A percentile compares a stretch with the other conserved stretches of the same genome.
These are phyloP conservation scores for Gryon sp. DNA, from an alignment of 1,140 invertebrate species.

Conservation along the genomic window DNA sequence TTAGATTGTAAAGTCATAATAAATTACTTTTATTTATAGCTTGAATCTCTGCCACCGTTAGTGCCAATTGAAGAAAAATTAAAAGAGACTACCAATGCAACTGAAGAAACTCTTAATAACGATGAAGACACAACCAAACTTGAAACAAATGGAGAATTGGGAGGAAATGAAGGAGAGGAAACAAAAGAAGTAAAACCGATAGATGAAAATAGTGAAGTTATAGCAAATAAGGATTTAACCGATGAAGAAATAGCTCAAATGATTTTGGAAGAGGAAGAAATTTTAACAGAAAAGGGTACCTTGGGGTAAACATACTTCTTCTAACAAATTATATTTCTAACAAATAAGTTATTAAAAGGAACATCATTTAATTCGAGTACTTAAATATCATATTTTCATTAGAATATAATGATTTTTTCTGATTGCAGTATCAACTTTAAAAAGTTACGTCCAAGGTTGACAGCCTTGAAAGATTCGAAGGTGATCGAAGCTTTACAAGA, in stretches of 20 bases:
- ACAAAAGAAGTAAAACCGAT: slow-evolving; percentile 66
- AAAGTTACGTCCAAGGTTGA: slow-evolving; percentile 83
- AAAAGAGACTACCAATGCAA: slow-evolving; percentile 53
- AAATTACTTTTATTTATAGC: slow-evolving; percentile 61
- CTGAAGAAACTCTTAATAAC: slow-evolving; percentile 25
- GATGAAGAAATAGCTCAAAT: slow-evolving; percentile 85
- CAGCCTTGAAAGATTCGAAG: slow-evolving; percentile 84
- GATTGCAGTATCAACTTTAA: slow-evolving; percentile 83
- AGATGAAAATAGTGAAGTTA: slow-evolving; percentile 72
- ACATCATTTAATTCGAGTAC: too few relatives aligned
- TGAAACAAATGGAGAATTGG: slow-evolving; percentile 61
- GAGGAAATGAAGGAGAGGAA: slow-evolving; percentile 18
- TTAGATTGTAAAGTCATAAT: too few relatives aligned
- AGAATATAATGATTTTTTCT: too few relatives aligned
- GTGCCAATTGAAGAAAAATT: slow-evolving; percentile 70
- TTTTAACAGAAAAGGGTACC: slow-evolving; percentile 83
- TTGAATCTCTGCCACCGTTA: slow-evolving; percentile 70
- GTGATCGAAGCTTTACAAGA: slow-evolving; percentile 83
- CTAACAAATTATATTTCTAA: not conserved
- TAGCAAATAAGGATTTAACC: slow-evolving; percentile 78
- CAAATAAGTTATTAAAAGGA: too few relatives aligned
- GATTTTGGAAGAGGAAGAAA: slow-evolving; percentile 84
- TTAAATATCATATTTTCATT: slow-evolving; percentile 5
- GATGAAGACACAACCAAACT: slow-evolving; percentile 51
- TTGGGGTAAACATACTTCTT: slow-evolving; percentile 80